These are phyloP conservation scores for Dromas ardeola DNA, from an alignment of 2,113 vertebrate genomes.

Conservation along the genomic window DNA sequence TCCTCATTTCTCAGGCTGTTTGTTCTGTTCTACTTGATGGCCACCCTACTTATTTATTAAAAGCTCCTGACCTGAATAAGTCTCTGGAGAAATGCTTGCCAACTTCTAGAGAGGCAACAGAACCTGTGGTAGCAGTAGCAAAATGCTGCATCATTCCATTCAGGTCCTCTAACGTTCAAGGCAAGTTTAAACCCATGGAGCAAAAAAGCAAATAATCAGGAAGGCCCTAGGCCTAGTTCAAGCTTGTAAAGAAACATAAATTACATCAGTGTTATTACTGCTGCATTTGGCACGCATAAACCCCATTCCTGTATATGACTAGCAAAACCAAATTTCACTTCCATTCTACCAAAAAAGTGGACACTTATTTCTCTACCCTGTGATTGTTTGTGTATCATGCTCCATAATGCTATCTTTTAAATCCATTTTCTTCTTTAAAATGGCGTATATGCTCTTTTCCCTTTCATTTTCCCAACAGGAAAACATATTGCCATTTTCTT, in stretches of 20 bases:
- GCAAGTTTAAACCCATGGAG: not conserved
- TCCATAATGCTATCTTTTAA: not conserved
- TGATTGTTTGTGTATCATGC: not conserved
- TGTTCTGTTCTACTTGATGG: constrained; percentile 17
- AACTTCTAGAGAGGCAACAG: not conserved
- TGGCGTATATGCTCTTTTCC: not conserved
- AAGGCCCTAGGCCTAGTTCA: not conserved
- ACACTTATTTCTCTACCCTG: not conserved
- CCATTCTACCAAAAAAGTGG: not conserved
- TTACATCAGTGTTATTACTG: not conserved
- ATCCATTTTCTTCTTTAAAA: not conserved
- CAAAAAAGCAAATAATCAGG: not conserved
- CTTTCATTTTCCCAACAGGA: not conserved
- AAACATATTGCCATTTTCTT: not conserved
- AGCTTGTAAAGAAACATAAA: not conserved
- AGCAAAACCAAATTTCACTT: not conserved
- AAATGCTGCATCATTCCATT: not conserved
- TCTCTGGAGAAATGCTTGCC: not conserved
- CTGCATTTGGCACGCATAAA: not conserved
- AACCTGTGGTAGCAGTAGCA: not conserved
- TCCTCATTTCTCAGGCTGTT: constrained; percentile 5
- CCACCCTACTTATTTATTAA: constrained; percentile 31
- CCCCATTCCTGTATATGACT: not conserved
- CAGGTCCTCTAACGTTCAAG: not conserved
- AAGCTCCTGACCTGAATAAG: constrained; percentile 41